Base-by-base conservation (phyloP, 2,797 vertebrate genomes). In the Danio albolineatus region DNA sequence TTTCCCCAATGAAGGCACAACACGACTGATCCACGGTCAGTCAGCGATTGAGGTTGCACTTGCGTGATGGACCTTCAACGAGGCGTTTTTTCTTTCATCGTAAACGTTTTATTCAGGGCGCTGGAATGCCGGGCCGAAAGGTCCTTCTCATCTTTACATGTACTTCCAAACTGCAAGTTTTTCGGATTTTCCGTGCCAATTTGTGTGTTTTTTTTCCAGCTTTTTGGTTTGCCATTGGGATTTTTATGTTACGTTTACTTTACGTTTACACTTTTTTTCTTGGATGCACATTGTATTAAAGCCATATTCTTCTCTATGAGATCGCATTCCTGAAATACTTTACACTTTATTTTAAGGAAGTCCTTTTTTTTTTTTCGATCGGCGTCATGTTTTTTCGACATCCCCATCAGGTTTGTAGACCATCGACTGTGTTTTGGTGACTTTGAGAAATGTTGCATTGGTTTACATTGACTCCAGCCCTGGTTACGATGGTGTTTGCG, bases 151-250 rank as follows among this genome's bases (percentile, higher is more conserved):
- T 95, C 94, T 95, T 93, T 94, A 88, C 91, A 88, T 89, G 93
- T 94, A 94, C 93, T 95, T 95, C 94, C 90, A 94, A 92, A 93
- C 90, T 93, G 95, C 95, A 91, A 95, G 93, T 94, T 95, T 94
- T 93, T 91, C 89, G 71, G 88, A 92, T 88, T 91, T 90, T 92
- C 92, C 91, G 94, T 96, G 92, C n/a, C 88, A 94, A 91, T 91
- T 92, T 92, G 92, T 95, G 95, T 95, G 85, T 89, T 92, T 90
- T 92, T 89, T 94, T 95, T n/a, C n/a, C 85, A 80, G 91, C 94
- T 92, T 94, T 88, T 90, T 6, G 83, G 90, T 94, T 91, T 85
- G 91, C 94, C 16, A 56, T 81, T 76, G n/a, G 10, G 4, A 70
- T 66, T 48, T 73, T 72, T 85, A 80, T 10, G 4, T 19, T 28